Evolutionary conservation across 1,140 invertebrate species (phyloP).

Genomic region (Linepithema humile): DNA sequence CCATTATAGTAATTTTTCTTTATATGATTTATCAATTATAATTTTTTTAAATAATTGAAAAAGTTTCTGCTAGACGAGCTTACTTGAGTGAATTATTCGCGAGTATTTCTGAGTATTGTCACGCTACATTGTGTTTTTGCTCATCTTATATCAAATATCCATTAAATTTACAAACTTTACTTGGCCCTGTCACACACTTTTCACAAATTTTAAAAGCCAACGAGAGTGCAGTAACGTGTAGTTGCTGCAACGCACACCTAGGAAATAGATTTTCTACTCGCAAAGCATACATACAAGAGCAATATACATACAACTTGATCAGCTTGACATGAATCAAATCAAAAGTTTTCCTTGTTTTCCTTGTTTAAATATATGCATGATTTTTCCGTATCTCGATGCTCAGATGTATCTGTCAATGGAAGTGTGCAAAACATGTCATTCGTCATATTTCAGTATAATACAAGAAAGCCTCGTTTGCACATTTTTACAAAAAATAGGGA

Average conservation of each 20-base stretch:
- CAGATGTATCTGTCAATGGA: too few relatives aligned
- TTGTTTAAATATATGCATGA: too few relatives aligned
- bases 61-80: background rate
- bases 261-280: conserved; percentile 17
- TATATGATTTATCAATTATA: too few relatives aligned
- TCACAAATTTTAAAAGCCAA: conserved; percentile 45
- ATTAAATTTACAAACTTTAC: conserved; percentile 15
- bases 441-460: too few relatives aligned
- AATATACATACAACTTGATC: too few relatives aligned
- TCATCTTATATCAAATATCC: conserved; percentile 43
- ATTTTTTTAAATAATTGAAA: conserved; percentile 2
- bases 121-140: background rate
- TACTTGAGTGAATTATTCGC: background rate
- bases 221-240: conserved; percentile 23
- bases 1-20: background rate
- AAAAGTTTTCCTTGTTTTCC: too few relatives aligned
- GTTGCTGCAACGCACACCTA: background rate
- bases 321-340: too few relatives aligned
- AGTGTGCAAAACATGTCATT: too few relatives aligned
- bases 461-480: too few relatives aligned
- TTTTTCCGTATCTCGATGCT: too few relatives aligned
- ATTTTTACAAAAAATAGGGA: too few relatives aligned
- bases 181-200: background rate
- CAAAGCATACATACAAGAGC: background rate
- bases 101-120: background rate